Base-by-base conservation (phyloP, 2,113 vertebrate genomes). In the Prolemur simus region DNA sequence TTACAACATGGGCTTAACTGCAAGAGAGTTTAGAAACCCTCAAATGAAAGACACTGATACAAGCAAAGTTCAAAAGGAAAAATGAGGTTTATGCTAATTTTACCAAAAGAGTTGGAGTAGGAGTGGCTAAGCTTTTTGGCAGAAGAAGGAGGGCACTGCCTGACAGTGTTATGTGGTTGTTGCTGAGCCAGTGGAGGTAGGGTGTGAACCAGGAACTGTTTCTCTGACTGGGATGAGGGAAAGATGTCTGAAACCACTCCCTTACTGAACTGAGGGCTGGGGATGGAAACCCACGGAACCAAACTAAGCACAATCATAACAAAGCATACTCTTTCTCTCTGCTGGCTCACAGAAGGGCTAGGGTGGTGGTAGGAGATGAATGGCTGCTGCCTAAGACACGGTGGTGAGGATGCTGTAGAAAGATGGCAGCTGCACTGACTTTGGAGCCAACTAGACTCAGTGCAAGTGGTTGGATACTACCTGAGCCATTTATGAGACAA, bases 31-130 rank as follows among this genome's bases (percentile, higher is more conserved):
- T 92, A 87, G 63, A 83, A 88, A 91, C 88, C 4, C 13, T 93
- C 91, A 92, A 92, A 96, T 94, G 42, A 73, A 93, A 96, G 60
- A 91, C 77, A 94, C 49, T 37, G 56, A 96, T 29, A 34, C 60
- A 94, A 77, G 34, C 37, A 54, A 64, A 84, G 32, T 71, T 95
- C 56, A 27, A 92, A 94, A 88, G n/a, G 58, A 94, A 96, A 87
- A 8, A 64, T 0, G 14, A 64, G 18, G 63, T 15, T 91, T 73
- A 47, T 34, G 42, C 66, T 96, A 92, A 81, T 95, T 76, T 96
- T 89, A 58, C 23, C 0, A 15, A 84, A 60, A n/a, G 64, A 80
- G n/a, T 95, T 60, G 77, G 58, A 39, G 32, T 0, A 8, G 27
- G 94, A 66, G n/a, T 84, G 14, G 54, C 63, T 78, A 76, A 83